Conservation (phyloP, 2,888 invertebrate genomes). For the Agrochola macilenta region DNA sequence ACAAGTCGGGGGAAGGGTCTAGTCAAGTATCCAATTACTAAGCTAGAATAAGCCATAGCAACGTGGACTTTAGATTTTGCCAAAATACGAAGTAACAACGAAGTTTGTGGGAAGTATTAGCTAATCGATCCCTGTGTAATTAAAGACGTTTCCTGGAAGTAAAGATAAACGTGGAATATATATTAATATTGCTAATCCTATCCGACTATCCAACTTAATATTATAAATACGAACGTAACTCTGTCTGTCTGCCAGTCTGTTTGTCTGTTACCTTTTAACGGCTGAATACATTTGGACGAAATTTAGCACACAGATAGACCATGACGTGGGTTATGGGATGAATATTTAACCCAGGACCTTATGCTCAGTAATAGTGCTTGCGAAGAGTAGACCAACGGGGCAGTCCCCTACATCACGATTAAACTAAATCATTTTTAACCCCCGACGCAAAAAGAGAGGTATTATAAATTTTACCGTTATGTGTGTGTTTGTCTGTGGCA, state of each 20-base stretch:
- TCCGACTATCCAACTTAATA: too few species aligned
- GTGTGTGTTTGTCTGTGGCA: too few species aligned
- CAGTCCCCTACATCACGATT: neutral
- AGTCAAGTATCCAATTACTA: conserved; percentile 51
- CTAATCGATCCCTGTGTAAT: neutral
- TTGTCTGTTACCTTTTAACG: neutral
- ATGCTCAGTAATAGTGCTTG: neutral
- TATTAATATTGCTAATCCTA: too few species aligned
- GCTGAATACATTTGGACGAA: neutral
- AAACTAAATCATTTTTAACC: neutral
- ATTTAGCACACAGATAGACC: neutral
- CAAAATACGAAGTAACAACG: neutral
- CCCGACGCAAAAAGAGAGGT: too few species aligned
- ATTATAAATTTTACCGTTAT: too few species aligned
- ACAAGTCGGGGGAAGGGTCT: conserved; percentile 7
- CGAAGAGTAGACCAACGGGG: neutral
- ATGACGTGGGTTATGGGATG: neutral
- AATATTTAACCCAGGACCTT: too few species aligned
- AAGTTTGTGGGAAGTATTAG: conserved; percentile 27
- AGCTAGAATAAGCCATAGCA: conserved; percentile 47
- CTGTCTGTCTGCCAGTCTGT: neutral
- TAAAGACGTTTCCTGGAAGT: neutral
- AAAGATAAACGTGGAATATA: neutral
- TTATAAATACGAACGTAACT: too few species aligned
- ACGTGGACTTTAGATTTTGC: conserved; percentile 27